Evolutionary conservation across 1,140 invertebrate genomes (phyloP).

Genomic region (Radopholus similis): DNA sequence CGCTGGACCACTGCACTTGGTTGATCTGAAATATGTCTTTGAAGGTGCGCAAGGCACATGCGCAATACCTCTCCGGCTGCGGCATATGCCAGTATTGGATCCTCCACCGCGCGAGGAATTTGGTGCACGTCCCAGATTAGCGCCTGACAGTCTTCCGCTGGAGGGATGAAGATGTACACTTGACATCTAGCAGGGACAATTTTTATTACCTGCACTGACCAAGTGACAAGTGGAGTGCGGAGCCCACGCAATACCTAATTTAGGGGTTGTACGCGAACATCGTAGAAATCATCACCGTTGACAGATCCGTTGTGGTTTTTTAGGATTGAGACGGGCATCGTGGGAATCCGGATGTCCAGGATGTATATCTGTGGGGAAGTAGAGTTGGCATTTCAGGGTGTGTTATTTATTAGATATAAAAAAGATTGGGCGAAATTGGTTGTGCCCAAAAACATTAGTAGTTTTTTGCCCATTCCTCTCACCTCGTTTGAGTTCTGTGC

Average conservation of each 20-base stretch:
- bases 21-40: conserved; percentile 70
- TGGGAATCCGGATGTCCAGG: conserved; percentile 92
- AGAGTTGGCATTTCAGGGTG: not conserved
- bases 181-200: conserved; percentile 11
- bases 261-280: not conserved
- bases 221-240: conserved; percentile 80
- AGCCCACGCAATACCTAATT: conserved; percentile 91
- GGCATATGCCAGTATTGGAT: conserved; percentile 93
- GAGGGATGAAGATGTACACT: conserved; percentile 7
- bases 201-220: conserved; percentile 48
- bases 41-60: not conserved
- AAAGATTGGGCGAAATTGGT: too few species aligned
- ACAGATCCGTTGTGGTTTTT: conserved; percentile 97
- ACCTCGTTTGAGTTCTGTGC: conserved; percentile 97
- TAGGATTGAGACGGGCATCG: conserved; percentile 89
- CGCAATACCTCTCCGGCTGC: conserved; percentile 79
- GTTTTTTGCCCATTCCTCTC: not conserved
- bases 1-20: conserved; percentile 99
- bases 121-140: conserved; percentile 91
- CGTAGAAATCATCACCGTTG: conserved; percentile 68
- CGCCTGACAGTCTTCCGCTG: conserved; percentile 80
- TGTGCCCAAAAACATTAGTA: not conserved
- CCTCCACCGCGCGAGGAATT: conserved; percentile 45
- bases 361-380: conserved; percentile 75
- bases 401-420: not conserved